Conservation (phyloP, 2,113 vertebrate species). For the Heteronetta atricapilla region DNA sequence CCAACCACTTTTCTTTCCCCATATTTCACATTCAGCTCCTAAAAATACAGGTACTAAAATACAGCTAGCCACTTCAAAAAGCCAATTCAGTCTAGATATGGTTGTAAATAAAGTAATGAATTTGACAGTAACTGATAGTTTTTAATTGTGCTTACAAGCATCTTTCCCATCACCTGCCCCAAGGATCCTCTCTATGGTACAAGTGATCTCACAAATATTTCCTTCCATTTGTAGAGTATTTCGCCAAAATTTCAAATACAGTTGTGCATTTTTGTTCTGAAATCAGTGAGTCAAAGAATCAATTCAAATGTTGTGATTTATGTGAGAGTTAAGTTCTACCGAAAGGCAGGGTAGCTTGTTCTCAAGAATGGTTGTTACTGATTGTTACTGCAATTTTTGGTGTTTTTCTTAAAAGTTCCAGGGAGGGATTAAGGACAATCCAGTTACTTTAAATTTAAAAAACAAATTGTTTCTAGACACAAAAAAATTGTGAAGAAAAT, state of each 20-base stretch:
- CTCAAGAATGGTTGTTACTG: conserved; percentile 33
- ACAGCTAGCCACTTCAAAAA: neutral
- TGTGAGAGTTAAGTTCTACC: conserved; percentile 39
- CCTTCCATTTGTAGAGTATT: conserved; percentile 22
- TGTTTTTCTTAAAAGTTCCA: conserved; percentile 59
- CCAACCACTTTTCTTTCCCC: neutral
- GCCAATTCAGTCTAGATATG: neutral
- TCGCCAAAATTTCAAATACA: conserved; percentile 33
- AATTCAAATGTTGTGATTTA: conserved; percentile 40
- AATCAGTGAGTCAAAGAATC: conserved; percentile 33
- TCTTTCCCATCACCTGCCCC: neutral
- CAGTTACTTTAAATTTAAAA: conserved; percentile 53
- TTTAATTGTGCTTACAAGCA: neutral
- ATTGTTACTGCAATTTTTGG: neutral
- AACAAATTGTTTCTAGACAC: conserved; percentile 23
- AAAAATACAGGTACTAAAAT: neutral
- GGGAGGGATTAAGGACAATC: conserved; percentile 48
- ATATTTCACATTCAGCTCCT: neutral
- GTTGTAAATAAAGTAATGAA: conserved; percentile 19
- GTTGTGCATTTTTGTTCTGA: conserved; percentile 24
- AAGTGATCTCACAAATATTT: conserved; percentile 42
- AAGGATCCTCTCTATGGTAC: neutral
- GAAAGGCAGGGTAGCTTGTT: conserved; percentile 45
- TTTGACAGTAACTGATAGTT: neutral
- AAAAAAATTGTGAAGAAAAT: conserved; percentile 26